Evolutionary conservation across 2,888 invertebrate species (phyloP).

Genomic region (Orthosia incerta): DNA sequence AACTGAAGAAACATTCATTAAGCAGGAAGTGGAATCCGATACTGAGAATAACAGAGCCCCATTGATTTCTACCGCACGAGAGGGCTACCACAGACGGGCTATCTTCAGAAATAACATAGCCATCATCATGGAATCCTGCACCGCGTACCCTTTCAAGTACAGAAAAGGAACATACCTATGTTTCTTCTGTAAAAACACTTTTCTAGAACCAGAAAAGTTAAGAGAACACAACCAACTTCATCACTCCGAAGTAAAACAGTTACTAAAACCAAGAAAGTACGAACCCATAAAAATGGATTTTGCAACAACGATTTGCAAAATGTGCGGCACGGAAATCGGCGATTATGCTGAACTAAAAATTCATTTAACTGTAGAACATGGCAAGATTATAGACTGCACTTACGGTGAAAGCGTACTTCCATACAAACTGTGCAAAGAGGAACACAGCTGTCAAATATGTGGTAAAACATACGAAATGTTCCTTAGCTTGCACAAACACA

Average conservation of each 20-base stretch:
- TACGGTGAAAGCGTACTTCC: constrained; percentile 86
- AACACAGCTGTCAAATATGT: constrained; percentile 85
- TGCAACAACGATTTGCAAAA: constrained; percentile 77
- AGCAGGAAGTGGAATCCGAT: constrained; percentile 77
- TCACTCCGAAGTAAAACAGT: constrained; percentile 76
- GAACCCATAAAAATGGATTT: constrained; percentile 88
- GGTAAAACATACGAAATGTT: constrained; percentile 87
- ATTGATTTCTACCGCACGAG: constrained; percentile 53
- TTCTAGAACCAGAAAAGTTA: constrained; percentile 85
- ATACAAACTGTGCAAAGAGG: constrained; percentile 84
- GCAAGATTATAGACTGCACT: constrained; percentile 78
- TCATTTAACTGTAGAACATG: constrained; percentile 80
- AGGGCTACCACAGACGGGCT: constrained; percentile 79
- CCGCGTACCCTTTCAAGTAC: constrained; percentile 88
- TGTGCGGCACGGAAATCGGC: constrained; percentile 76
- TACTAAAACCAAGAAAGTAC: constrained; percentile 83
- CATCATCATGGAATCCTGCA: constrained; percentile 81
- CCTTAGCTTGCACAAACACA: constrained; percentile 85
- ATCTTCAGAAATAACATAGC: constrained; percentile 84
- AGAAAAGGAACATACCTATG: constrained; percentile 86
- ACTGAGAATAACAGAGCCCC: constrained; percentile 65
- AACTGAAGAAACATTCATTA: constrained; percentile 78
- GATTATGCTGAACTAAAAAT: constrained; percentile 80
- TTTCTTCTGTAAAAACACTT: constrained; percentile 84
- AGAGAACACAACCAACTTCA: constrained; percentile 80